These are phyloP conservation scores for Eubasilissa splendida DNA, from an alignment of 2,888 invertebrate species.

Conservation along the genomic window DNA sequence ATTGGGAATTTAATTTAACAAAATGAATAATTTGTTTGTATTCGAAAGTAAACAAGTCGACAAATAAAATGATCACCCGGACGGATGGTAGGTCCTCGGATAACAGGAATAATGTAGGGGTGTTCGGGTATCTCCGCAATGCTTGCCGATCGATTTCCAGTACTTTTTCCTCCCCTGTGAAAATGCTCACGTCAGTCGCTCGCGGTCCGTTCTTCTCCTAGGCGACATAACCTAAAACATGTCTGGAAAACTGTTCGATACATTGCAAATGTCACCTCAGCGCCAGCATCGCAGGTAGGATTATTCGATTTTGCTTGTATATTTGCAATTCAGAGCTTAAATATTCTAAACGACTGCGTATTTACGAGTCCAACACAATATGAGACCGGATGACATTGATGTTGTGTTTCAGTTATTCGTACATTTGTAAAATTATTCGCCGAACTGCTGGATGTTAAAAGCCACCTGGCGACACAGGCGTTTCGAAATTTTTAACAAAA, in stretches of 20 bases:
- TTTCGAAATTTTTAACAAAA: no score
- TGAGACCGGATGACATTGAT: neutral
- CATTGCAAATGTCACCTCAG: constrained; percentile 26
- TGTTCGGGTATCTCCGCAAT: constrained; percentile 33
- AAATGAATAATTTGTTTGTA: neutral
- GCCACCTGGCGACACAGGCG: no score
- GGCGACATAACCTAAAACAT: constrained; percentile 26
- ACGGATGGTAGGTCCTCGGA: constrained; percentile 8
- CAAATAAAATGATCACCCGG: neutral
- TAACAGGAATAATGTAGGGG: constrained; percentile 16
- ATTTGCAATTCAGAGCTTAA: neutral
- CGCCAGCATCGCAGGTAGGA: constrained; percentile 9
- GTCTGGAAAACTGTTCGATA: neutral
- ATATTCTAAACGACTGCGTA: neutral
- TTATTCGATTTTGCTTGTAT: neutral
- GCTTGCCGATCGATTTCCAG: constrained; percentile 49
- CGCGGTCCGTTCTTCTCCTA: constrained; percentile 20
- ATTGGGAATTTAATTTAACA: neutral
- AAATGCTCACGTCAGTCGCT: constrained; percentile 29
- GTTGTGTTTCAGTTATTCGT: neutral
- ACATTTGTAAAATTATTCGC: neutral
- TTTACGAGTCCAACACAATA: no score
- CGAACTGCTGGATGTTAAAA: neutral
- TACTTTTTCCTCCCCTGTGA: constrained; percentile 33
- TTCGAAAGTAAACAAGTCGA: neutral